Percentiles rank a stretch among this genome's conserved stretches.
Evolutionary conservation across 2,888 invertebrate genomes (phyloP).

Genomic region (Eristalinus sepulchralis): DNA sequence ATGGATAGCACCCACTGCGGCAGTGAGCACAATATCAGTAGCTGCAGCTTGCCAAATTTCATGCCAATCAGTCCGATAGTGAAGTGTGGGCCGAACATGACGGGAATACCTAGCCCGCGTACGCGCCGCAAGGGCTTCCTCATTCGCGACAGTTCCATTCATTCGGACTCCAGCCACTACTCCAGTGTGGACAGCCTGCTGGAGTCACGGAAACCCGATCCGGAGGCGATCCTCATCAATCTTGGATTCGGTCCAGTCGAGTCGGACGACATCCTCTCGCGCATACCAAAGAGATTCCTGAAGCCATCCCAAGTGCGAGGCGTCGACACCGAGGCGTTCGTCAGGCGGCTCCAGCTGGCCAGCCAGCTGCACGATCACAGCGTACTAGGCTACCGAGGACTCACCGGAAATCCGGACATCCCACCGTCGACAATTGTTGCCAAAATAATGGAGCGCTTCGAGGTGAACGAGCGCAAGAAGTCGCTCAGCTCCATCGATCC

Average conservation of each 20-base stretch:
- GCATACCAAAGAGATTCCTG: slow-evolving; percentile 91
- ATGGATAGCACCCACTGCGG: slow-evolving; percentile 63
- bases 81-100: slow-evolving; percentile 20
- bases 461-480: slow-evolving; percentile 83
- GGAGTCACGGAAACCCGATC: slow-evolving; percentile 92
- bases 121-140: slow-evolving; percentile 73
- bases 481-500: slow-evolving; percentile 78
- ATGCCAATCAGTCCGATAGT: slow-evolving; percentile 69
- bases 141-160: slow-evolving; percentile 78
- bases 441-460: slow-evolving; percentile 88
- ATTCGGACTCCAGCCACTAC: slow-evolving; percentile 84
- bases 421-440: slow-evolving; percentile 91
- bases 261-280: slow-evolving; percentile 86
- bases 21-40: slow-evolving; percentile 57
- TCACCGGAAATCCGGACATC: slow-evolving; percentile 90
- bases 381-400: slow-evolving; percentile 88
- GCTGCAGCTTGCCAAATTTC: slow-evolving; percentile 66
- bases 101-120: slow-evolving; percentile 57
- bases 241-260: slow-evolving; percentile 90
- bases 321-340: slow-evolving; percentile 88
- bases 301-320: slow-evolving; percentile 90
- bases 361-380: slow-evolving; percentile 88
- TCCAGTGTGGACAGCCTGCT: slow-evolving; percentile 91
- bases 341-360: slow-evolving; percentile 88
- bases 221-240: slow-evolving; percentile 92